These are phyloP conservation scores for Syngnathus acus DNA, from an alignment of 2,797 vertebrate genomes.

Conservation along the genomic window DNA sequence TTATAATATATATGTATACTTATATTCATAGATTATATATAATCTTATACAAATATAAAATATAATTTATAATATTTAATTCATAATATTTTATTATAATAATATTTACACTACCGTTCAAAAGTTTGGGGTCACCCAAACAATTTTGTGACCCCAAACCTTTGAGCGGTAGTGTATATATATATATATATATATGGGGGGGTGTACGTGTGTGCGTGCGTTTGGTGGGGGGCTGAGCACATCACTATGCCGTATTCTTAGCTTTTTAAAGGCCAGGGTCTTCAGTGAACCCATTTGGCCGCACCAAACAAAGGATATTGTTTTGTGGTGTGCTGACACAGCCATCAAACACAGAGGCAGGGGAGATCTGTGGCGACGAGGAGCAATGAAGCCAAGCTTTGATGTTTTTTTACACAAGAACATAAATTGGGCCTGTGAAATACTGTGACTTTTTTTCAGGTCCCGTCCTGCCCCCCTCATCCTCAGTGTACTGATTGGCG, in stretches of 20 bases:
- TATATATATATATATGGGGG: too few species aligned
- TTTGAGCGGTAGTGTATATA: too few species aligned
- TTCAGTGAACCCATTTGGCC: constrained; percentile 27
- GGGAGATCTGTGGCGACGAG: constrained; percentile 35
- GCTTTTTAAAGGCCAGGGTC: constrained; percentile 10
- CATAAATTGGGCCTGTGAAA: constrained; percentile 38
- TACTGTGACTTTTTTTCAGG: constrained; percentile 14
- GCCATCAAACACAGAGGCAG: constrained; percentile 35
- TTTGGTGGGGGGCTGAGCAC: background rate
- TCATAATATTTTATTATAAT: too few species aligned
- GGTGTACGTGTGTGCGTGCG: too few species aligned
- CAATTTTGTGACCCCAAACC: too few species aligned
- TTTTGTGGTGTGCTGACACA: constrained; percentile 32
- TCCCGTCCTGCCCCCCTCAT: background rate
- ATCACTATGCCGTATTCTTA: background rate
- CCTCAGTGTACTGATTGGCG: background rate
- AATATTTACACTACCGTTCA: too few species aligned
- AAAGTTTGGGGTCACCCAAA: too few species aligned
- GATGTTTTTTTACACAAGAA: constrained; percentile 54
- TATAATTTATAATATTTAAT: too few species aligned
- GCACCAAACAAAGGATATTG: constrained; percentile 12
- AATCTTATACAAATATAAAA: too few species aligned
- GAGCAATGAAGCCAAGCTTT: constrained; percentile 40
- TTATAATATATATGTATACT: too few species aligned
- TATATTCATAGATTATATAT: too few species aligned